A percentile compares a stretch with the other conserved stretches of the same genome.
Conservation (phyloP, 2,888 invertebrate genomes). For the Mythimna pallens region DNA sequence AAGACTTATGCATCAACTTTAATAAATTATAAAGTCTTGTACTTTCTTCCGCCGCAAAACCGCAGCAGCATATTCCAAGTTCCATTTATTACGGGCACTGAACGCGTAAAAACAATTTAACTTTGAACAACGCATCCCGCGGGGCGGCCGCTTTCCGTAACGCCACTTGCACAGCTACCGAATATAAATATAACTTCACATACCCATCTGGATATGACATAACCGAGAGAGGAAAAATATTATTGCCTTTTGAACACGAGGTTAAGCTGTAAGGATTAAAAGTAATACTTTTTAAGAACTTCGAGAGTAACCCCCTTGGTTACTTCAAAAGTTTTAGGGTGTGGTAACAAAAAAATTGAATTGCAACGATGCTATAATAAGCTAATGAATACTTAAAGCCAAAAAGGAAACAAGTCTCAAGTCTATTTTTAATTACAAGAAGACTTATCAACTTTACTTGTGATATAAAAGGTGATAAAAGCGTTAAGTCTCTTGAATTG, state of each 20-base stretch:
- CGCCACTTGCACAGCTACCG: conserved; percentile 53
- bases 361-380: conserved; percentile 8
- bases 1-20: conserved; percentile 10
- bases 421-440: conserved; percentile 29
- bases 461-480: conserved; percentile 47
- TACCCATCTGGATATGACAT: conserved; percentile 47
- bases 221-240: conserved; percentile 38
- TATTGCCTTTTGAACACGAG: conserved; percentile 41
- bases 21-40: conserved; percentile 25
- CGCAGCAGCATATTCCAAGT: conserved; percentile 58
- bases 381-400: conserved; percentile 1
- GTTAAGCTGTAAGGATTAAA: conserved; percentile 54
- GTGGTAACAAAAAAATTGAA: conserved; percentile 19
- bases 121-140: conserved; percentile 63
- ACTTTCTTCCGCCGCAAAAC: conserved; percentile 51
- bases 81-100: conserved; percentile 61
- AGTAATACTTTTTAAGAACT: conserved; percentile 36
- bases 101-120: conserved; percentile 68
- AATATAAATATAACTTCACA: conserved; percentile 54
- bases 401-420: conserved; percentile 18
- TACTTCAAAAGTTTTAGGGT: conserved; percentile 32
- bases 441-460: conserved; percentile 13
- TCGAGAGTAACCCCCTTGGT: background rate
- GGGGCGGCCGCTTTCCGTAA: conserved; percentile 50
- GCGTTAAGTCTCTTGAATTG: conserved; percentile 64